phyloP scores from a whole-genome alignment of 2,888 invertebrate species.

The Lasioglossum malachurum region DNA sequence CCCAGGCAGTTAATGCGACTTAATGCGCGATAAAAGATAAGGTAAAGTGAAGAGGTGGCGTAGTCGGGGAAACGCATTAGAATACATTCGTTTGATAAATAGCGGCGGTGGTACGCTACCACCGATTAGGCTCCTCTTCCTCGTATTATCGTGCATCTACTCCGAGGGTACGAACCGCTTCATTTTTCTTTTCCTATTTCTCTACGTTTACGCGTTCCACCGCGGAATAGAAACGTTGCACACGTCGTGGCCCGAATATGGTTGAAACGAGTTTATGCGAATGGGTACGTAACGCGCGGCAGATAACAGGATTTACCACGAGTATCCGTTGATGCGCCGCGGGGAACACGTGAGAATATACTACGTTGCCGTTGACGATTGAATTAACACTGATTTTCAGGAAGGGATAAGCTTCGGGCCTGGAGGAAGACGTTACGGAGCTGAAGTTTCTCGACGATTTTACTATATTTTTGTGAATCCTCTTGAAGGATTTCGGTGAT shows the following conservation, averaged over 20 bases:
- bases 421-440: not conserved
- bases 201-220: not conserved
- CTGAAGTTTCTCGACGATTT: not conserved
- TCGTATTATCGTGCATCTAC: conserved; percentile 52
- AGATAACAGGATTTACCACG: conserved; percentile 65
- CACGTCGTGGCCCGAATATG: conserved; percentile 41
- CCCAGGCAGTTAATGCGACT: conserved; percentile 45
- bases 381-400: conserved; percentile 51
- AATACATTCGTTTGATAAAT: conserved; percentile 66
- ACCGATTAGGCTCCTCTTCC: conserved; percentile 54
- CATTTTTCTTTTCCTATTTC: not conserved
- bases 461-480: not conserved
- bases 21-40: conserved; percentile 51
- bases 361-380: conserved; percentile 37
- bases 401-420: conserved; percentile 44
- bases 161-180: conserved; percentile 28
- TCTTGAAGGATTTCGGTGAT: not conserved
- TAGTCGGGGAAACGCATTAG: conserved; percentile 41
- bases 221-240: conserved; percentile 59
- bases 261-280: conserved; percentile 43
- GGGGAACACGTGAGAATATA: conserved; percentile 53
- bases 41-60: not conserved
- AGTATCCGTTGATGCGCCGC: conserved; percentile 58
- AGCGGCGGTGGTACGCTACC: conserved; percentile 40
- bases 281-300: conserved; percentile 35